A percentile compares a stretch with the other conserved stretches of the same genome.
phyloP scores from a whole-genome alignment of 2,113 vertebrate genomes.

The Hippocampus barbouri region DNA sequence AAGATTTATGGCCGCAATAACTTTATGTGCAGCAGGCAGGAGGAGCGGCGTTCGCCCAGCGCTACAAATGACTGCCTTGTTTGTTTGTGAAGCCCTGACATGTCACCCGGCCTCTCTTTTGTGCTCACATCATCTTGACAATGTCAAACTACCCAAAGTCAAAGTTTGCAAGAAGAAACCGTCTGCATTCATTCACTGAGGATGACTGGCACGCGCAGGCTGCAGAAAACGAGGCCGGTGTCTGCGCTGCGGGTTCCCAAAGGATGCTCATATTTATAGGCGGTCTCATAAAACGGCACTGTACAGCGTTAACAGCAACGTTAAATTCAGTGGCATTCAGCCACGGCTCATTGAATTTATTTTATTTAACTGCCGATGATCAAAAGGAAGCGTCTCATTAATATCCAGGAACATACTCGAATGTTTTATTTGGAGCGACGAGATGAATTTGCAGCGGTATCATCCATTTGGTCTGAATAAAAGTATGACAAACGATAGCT shows the following conservation, averaged over 20 bases:
- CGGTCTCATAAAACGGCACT: background rate
- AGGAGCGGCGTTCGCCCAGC: background rate
- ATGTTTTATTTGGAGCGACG: no score
- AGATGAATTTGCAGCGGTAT: no score
- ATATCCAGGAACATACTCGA: no score
- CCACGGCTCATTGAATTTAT: background rate
- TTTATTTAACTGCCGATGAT: background rate
- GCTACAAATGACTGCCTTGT: background rate
- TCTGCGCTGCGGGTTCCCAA: background rate
- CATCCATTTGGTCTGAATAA: no score
- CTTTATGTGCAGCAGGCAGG: constrained; percentile 9
- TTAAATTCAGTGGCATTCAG: background rate
- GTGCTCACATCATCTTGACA: background rate
- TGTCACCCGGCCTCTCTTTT: background rate
- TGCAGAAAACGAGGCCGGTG: no score
- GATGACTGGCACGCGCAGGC: no score
- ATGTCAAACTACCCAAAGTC: background rate
- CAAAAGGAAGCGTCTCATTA: background rate
- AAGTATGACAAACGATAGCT: no score
- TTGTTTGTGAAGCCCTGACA: constrained; percentile 1
- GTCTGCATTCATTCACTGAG: no score
- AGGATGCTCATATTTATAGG: background rate
- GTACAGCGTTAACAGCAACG: background rate
- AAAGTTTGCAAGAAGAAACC: no score
- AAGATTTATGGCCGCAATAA: constrained; percentile 5